Evolutionary conservation across 1,140 invertebrate species (phyloP), one percentile per base, ranked within the genome.

Genomic region (Galleria mellonella): DNA sequence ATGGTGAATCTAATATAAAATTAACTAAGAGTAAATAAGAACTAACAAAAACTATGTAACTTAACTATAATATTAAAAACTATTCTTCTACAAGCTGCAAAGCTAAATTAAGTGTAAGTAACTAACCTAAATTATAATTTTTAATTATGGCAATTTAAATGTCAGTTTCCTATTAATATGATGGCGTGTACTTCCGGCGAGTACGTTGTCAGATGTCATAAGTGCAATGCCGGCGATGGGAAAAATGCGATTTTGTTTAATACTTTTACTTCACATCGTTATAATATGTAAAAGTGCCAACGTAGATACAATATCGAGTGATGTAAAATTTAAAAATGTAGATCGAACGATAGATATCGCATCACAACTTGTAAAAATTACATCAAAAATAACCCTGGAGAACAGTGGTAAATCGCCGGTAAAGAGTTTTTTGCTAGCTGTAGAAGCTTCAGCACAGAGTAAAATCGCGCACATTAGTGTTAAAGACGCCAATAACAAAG

Each of bases 311-410:
- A 61, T 86, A 54, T 79, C 75, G 11, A 74, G 64, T 14, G 88
- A 91, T 51, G 64, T 97, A 38, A 89, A 91, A 23, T 89, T 96
- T 49, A 92, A 91, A 68, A 96, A 94, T 88, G 93, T 95, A 9
- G 95, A 97, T 37, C 88, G 96, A 68, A 90, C 90, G 23, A 91
- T 98, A 44, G 96, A 99, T 86, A 85, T 98, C 39, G 90, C 94
- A 2, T 92, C 94, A 9, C 97, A 98, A 86, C 85, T 98, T 28
- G 94, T 95, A 0, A 97, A 96, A 87, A 91, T 96, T 14, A 88
- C 88, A 9, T 88, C 90, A 3, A 93, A 93, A 77, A 87, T 98
- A 51, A 93, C 92, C 41, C 72, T 97, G 44, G 93, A 97, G 87
- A 97, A 97, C 77, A 89, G 86, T 51, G 92, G 93, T 36, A 92